Evolutionary conservation across 2,888 invertebrate species (phyloP).

Genomic region (Eristalis intricaria): DNA sequence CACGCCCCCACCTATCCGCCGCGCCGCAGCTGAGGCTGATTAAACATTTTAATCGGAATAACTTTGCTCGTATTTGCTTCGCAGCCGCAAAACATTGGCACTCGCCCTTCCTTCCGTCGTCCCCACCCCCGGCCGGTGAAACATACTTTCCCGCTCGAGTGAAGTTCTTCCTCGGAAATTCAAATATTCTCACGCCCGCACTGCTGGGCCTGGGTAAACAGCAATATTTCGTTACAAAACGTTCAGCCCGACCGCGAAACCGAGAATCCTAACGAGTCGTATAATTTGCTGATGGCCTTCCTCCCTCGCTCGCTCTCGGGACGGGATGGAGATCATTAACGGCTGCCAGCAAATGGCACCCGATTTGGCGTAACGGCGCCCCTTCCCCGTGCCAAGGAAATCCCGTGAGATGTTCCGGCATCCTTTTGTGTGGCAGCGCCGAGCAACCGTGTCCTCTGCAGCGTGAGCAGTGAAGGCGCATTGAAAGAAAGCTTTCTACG

Average conservation of each 20-base stretch:
- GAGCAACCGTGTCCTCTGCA: not conserved
- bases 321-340: conserved; percentile 25
- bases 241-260: conserved; percentile 41
- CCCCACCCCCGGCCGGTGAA: not conserved
- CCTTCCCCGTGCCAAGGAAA: too few species aligned
- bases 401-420: not conserved
- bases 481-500: conserved; percentile 49
- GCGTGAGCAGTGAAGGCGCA: not conserved
- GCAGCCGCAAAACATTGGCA: conserved; percentile 9
- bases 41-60: conserved; percentile 13
- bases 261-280: conserved; percentile 46
- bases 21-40: not conserved
- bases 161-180: conserved; percentile 26
- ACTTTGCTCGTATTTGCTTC: conserved; percentile 5
- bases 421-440: not conserved
- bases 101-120: not conserved
- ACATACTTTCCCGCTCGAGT: not conserved
- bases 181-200: conserved; percentile 5
- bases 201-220: conserved; percentile 15
- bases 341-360: conserved; percentile 26
- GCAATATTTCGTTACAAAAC: conserved; percentile 36
- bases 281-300: conserved; percentile 35
- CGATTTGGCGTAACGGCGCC: conserved; percentile 24
- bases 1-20: not conserved
- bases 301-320: not conserved